phyloP scores from a whole-genome alignment of 1,140 invertebrate species.

The Chironomus striatipennis region DNA sequence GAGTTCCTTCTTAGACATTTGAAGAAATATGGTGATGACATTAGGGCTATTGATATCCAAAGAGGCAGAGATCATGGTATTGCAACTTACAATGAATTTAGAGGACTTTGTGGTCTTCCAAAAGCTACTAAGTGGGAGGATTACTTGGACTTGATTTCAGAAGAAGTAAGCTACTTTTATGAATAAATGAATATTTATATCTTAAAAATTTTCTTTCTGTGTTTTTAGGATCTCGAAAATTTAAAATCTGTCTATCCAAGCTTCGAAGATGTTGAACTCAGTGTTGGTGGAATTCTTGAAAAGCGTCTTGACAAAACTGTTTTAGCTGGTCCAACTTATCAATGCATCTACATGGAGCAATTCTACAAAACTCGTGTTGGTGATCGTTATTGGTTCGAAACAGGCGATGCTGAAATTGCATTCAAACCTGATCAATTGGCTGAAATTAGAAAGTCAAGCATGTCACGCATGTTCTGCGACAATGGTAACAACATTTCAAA shows the following conservation, averaged over 20 bases:
- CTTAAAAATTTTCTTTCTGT: neutral
- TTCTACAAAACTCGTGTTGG: slow-evolving; percentile 76
- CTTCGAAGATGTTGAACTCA: slow-evolving; percentile 81
- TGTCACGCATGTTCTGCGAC: slow-evolving; percentile 80
- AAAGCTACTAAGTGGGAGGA: slow-evolving; percentile 66
- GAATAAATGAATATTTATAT: too few relatives aligned
- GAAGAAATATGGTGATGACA: slow-evolving; percentile 63
- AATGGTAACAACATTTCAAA: slow-evolving; percentile 65
- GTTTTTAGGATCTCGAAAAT: slow-evolving; percentile 52
- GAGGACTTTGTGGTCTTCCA: slow-evolving; percentile 68
- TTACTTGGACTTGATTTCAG: slow-evolving; percentile 61
- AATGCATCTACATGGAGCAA: slow-evolving; percentile 82
- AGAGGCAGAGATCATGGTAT: slow-evolving; percentile 84
- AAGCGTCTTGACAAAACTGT: slow-evolving; percentile 57
- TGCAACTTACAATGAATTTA: slow-evolving; percentile 69
- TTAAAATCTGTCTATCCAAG: slow-evolving; percentile 54
- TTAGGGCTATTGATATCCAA: slow-evolving; percentile 77
- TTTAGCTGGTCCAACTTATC: slow-evolving; percentile 81
- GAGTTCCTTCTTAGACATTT: slow-evolving; percentile 63
- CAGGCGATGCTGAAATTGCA: slow-evolving; percentile 51
- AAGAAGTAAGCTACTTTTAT: slow-evolving; percentile 54
- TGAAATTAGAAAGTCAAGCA: slow-evolving; percentile 72
- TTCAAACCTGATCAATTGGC: slow-evolving; percentile 74
- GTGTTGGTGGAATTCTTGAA: slow-evolving; percentile 79
- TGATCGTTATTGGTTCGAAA: slow-evolving; percentile 79